These are phyloP conservation scores for Cryptosula pallasiana DNA, from an alignment of 2,888 invertebrate species.

Conservation along the genomic window DNA sequence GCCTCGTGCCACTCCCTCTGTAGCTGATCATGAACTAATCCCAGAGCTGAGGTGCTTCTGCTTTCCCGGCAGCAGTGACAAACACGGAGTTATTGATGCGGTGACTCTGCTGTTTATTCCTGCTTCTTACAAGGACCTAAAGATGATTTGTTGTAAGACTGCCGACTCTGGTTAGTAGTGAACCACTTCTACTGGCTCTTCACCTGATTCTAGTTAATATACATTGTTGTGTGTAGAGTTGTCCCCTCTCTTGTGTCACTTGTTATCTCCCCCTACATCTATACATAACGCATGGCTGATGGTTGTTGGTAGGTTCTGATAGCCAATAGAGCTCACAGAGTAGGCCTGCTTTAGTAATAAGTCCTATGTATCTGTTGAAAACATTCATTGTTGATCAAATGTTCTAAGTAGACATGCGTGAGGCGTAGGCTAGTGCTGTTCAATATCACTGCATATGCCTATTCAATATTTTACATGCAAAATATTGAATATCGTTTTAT, in stretches of 20 bases:
- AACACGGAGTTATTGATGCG: not conserved
- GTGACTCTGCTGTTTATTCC: constrained; percentile 7
- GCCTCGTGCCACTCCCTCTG: not conserved
- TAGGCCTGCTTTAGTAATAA: no score
- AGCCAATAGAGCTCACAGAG: no score
- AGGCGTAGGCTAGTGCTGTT: no score
- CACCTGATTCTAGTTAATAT: not conserved
- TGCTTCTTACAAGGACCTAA: not conserved
- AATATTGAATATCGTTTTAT: no score
- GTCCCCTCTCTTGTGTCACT: not conserved
- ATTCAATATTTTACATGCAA: no score
- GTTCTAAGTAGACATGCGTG: no score
- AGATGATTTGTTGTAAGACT: not conserved
- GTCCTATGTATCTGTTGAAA: no score
- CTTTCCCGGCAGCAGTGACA: not conserved
- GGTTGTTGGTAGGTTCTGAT: no score
- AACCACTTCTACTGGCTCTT: not conserved
- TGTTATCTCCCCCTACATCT: no score
- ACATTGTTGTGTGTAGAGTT: not conserved
- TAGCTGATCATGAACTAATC: not conserved
- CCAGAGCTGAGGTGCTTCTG: constrained; percentile 13
- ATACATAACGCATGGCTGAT: no score
- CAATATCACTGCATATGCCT: no score
- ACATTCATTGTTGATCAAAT: no score
- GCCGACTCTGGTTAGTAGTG: not conserved